Percentiles rank a stretch among this genome's conserved stretches.
phyloP scores from a whole-genome alignment of 1,140 invertebrate species.

The Drosophila neocordata region DNA sequence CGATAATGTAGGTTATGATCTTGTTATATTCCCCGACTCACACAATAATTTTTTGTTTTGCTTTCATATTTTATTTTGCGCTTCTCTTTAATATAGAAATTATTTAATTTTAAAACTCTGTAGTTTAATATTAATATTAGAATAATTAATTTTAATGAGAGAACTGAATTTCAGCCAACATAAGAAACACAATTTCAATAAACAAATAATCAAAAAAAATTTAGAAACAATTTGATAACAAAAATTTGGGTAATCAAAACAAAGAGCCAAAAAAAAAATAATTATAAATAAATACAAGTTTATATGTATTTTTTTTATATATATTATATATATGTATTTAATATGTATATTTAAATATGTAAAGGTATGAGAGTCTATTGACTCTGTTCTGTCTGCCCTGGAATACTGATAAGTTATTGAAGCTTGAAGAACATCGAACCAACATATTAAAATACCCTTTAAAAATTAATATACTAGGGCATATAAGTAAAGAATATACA shows the following conservation, averaged over 20 bases:
- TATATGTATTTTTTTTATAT: constrained; percentile 21
- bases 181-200: neutral
- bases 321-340: neutral
- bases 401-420: constrained; percentile 61
- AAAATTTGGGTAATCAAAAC: constrained; percentile 40
- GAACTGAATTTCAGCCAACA: neutral
- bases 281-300: constrained; percentile 11
- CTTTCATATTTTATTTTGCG: neutral
- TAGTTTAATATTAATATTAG: no score
- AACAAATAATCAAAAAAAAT: neutral
- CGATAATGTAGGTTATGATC: constrained; percentile 68
- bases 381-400: constrained; percentile 57
- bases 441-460: constrained; percentile 11
- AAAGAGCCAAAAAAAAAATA: constrained; percentile 19
- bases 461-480: no score
- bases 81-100: constrained; percentile 34
- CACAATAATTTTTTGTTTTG: constrained; percentile 24
- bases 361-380: constrained; percentile 69
- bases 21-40: constrained; percentile 34
- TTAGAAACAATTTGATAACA: constrained; percentile 19
- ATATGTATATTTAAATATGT: constrained; percentile 22
- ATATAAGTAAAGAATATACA: no score
- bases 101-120: no score
- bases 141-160: constrained; percentile 49
- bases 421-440: constrained; percentile 39